Percentiles rank a stretch among this genome's conserved stretches.
Evolutionary conservation across 2,113 vertebrate species (phyloP).

Genomic region (Oncorhynchus tshawytscha): DNA sequence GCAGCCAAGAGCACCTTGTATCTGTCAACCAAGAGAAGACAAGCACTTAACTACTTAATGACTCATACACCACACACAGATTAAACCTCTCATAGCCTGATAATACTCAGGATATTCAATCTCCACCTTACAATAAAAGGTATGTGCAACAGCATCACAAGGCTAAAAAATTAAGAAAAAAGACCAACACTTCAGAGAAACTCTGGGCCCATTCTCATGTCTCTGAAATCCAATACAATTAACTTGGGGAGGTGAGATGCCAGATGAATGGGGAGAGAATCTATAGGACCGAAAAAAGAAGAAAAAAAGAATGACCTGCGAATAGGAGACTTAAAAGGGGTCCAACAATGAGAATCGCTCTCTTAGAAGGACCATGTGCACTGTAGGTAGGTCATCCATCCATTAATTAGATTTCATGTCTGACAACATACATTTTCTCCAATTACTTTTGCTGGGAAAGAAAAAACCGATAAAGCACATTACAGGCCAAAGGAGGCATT

Average conservation of each 20-base stretch:
- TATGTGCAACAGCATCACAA: neutral
- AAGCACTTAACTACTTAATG: neutral
- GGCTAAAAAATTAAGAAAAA: neutral
- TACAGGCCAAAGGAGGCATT: conserved; percentile 38
- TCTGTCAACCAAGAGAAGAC: conserved; percentile 11
- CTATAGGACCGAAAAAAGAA: neutral
- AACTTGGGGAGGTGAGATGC: neutral
- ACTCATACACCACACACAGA: neutral
- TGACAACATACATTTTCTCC: conserved; percentile 26
- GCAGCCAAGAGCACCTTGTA: neutral
- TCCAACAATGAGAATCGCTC: neutral
- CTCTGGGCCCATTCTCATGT: neutral
- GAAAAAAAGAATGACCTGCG: neutral
- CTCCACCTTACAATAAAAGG: neutral
- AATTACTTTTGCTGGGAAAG: conserved; percentile 25
- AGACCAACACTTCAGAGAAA: neutral
- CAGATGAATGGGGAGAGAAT: neutral
- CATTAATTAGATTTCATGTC: conserved; percentile 21
- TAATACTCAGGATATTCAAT: neutral
- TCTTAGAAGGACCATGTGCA: neutral
- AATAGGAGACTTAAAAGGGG: neutral
- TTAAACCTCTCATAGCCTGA: neutral
- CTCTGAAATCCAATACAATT: conserved; percentile 1
- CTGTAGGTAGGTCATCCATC: conserved; percentile 14
- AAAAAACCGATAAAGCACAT: conserved; percentile 14